phyloP scores from a whole-genome alignment of 2,797 vertebrate species.

The Typhlichthys subterraneus region DNA sequence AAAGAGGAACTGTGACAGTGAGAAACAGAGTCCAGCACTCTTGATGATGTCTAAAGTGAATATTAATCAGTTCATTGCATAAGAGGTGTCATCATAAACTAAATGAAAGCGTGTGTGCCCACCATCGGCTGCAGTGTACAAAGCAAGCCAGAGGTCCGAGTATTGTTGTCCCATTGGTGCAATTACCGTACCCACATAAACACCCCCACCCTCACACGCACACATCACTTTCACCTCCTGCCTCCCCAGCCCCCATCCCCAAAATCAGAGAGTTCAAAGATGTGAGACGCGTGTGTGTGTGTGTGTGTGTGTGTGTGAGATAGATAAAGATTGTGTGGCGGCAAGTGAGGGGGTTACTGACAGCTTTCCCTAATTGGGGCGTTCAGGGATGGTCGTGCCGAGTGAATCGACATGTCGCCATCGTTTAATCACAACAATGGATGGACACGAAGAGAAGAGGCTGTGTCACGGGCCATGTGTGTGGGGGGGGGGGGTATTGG shows the following conservation, averaged over 20 bases:
- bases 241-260: constrained; percentile 24
- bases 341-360: too few relatives aligned
- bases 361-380: constrained; percentile 41
- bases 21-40: not conserved
- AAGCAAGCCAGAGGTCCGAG: constrained; percentile 55
- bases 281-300: constrained; percentile 21
- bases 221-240: not conserved
- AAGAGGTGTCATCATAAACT: constrained; percentile 64
- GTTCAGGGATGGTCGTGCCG: constrained; percentile 67
- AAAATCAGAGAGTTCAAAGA: constrained; percentile 52
- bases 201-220: constrained; percentile 18
- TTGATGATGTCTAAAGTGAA: constrained; percentile 39
- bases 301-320: constrained; percentile 1
- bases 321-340: constrained; percentile 39
- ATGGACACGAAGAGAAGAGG: constrained; percentile 1
- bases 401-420: constrained; percentile 80
- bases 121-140: constrained; percentile 50
- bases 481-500: constrained; percentile 30
- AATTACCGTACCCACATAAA: constrained; percentile 48
- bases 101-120: constrained; percentile 41
- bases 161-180: constrained; percentile 66
- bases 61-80: constrained; percentile 46
- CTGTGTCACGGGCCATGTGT: constrained; percentile 7
- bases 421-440: constrained; percentile 83
- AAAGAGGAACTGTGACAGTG: constrained; percentile 1